phyloP scores from a whole-genome alignment of 2,888 invertebrate genomes.

The Eupithecia centaureata region DNA sequence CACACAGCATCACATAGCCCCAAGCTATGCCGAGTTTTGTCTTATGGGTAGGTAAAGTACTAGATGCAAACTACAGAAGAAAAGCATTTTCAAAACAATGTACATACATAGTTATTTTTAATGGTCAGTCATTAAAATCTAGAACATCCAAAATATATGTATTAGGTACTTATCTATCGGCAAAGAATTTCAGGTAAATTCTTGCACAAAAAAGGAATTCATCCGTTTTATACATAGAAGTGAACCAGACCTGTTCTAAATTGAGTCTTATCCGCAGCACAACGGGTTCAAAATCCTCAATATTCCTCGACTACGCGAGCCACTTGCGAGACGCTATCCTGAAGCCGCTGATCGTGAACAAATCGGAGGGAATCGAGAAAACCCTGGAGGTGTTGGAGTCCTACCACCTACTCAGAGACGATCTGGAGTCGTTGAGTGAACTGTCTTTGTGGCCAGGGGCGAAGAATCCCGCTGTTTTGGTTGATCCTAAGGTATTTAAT shows the following conservation, averaged over 20 bases:
- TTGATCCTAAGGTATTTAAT: conserved; percentile 87
- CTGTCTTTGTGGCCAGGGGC: conserved; percentile 92
- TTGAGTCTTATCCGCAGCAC: conserved; percentile 79
- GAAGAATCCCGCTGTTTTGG: conserved; percentile 88
- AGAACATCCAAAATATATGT: too few relatives aligned
- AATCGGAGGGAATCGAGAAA: conserved; percentile 87
- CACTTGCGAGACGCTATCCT: conserved; percentile 90
- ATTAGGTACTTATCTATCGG: too few relatives aligned
- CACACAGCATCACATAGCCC: too few relatives aligned
- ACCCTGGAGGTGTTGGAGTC: conserved; percentile 90
- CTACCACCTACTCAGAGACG: conserved; percentile 95
- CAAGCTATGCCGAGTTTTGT: too few relatives aligned
- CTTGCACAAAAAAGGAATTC: not conserved
- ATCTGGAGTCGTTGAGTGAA: conserved; percentile 95
- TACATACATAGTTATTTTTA: too few relatives aligned
- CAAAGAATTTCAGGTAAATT: too few relatives aligned
- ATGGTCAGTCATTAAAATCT: too few relatives aligned
- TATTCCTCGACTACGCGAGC: conserved; percentile 95
- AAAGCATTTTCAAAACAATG: too few relatives aligned
- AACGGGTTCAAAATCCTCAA: conserved; percentile 91
- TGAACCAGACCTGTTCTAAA: conserved; percentile 18
- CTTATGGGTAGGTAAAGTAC: too few relatives aligned
- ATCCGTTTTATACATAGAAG: not conserved
- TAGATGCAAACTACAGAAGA: too few relatives aligned
- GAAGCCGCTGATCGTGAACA: conserved; percentile 88